Percentiles rank a stretch among this genome's conserved stretches.
Evolutionary conservation across 1,140 invertebrate species (phyloP).

Genomic region (Eciton burchellii): DNA sequence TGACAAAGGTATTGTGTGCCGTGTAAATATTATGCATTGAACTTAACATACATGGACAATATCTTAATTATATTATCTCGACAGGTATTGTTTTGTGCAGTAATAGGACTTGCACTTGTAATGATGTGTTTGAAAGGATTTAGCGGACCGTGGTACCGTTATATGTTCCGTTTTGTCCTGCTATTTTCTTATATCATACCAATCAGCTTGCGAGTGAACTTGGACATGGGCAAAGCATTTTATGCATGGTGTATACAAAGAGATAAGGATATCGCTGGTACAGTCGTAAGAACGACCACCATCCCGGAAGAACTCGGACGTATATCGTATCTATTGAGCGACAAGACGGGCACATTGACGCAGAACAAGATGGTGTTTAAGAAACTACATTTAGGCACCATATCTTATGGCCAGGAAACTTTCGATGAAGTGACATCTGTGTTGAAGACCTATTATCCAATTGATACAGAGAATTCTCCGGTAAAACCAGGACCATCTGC

Average conservation of each 20-base stretch:
- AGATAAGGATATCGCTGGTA: conserved; percentile 96
- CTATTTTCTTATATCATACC: conserved; percentile 99
- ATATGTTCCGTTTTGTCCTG: conserved; percentile 98
- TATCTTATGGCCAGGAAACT: conserved; percentile 94
- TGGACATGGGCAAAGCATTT: conserved; percentile 99
- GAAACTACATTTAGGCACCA: conserved; percentile 96
- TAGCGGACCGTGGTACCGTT: conserved; percentile 97
- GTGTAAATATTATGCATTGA: conserved; percentile 19
- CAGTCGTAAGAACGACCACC: conserved; percentile 98
- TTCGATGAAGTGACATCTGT: conserved; percentile 91
- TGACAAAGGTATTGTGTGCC: conserved; percentile 91
- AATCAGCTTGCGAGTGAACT: conserved; percentile 98
- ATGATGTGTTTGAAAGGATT: conserved; percentile 99
- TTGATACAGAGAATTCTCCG: conserved; percentile 74
- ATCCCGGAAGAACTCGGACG: conserved; percentile 99
- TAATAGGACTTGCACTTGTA: conserved; percentile 95
- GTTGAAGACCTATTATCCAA: conserved; percentile 83
- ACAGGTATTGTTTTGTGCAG: conserved; percentile 95
- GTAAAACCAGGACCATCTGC: conserved; percentile 74
- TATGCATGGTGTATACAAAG: conserved; percentile 98
- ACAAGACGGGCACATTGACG: conserved; percentile 99
- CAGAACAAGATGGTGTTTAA: conserved; percentile 99
- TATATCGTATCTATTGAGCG: conserved; percentile 97
- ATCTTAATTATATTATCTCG: conserved; percentile 29
- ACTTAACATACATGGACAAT: conserved; percentile 10